Percentiles rank a stretch among this genome's conserved stretches.
These are phyloP conservation scores for Phyllostomus discolor DNA, from an alignment of 2,113 vertebrate species.

Conservation along the genomic window DNA sequence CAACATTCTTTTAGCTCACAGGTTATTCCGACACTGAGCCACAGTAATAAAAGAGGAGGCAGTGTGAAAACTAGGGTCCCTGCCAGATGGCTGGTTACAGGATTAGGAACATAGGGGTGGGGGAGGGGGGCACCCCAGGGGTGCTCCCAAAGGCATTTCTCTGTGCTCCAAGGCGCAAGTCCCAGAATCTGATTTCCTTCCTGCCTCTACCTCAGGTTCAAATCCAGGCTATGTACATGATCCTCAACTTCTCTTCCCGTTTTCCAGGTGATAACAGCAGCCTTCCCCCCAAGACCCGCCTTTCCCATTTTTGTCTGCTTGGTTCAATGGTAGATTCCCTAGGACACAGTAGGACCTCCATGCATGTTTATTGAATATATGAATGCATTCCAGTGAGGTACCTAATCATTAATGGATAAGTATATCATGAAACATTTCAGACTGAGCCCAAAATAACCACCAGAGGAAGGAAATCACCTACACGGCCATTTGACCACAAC, in stretches of 20 bases:
- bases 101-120: not conserved
- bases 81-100: accelerated
- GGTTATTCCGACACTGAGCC: not conserved
- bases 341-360: not conserved
- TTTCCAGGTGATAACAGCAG: not conserved
- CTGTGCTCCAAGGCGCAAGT: not conserved
- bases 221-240: not conserved
- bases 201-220: not conserved
- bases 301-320: not conserved
- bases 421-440: not conserved
- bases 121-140: not conserved
- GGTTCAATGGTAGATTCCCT: not conserved
- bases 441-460: not conserved
- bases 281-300: not conserved
- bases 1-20: not conserved
- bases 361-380: not conserved
- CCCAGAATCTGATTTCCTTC: not conserved
- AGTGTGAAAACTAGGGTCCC: not conserved
- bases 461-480: not conserved
- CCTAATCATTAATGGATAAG: not conserved
- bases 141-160: not conserved
- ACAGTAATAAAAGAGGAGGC: not conserved
- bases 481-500: not conserved
- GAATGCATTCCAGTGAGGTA: not conserved
- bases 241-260: not conserved